These are phyloP conservation scores for Lophius piscatorius DNA, from an alignment of 2,113 vertebrate species.

Conservation along the genomic window DNA sequence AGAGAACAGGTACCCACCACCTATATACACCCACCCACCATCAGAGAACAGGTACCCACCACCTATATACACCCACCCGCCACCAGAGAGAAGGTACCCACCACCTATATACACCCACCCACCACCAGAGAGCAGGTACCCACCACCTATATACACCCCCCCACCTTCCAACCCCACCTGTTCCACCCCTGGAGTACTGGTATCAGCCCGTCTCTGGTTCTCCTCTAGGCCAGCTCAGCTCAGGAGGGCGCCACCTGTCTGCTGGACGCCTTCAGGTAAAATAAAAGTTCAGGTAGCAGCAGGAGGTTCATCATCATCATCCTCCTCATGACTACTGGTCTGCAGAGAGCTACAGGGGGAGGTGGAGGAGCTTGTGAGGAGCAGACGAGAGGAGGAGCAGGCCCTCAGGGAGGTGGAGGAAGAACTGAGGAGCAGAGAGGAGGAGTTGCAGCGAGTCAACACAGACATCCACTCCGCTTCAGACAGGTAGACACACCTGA, in stretches of 20 bases:
- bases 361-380: conserved; percentile 39
- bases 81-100: conserved; percentile 78
- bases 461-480: neutral
- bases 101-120: no score
- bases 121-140: conserved; percentile 79
- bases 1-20: conserved; percentile 78
- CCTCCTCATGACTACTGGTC: neutral
- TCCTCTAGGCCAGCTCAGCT: conserved; percentile 16
- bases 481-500: conserved; percentile 9
- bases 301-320: neutral
- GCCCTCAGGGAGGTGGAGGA: conserved; percentile 28
- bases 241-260: conserved; percentile 78
- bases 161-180: no score
- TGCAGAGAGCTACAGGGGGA: conserved; percentile 41
- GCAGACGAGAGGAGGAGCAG: conserved; percentile 26
- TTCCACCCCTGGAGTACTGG: neutral
- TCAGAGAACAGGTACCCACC: conserved; percentile 77
- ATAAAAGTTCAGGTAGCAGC: neutral
- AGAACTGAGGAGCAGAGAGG: conserved; percentile 14
- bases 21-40: no score
- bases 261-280: conserved; percentile 83
- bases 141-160: no score
- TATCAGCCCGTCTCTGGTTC: neutral
- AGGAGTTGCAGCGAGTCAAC: conserved; percentile 8
- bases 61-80: no score